Evolutionary conservation across 1,140 invertebrate genomes (phyloP), one percentile per base, ranked within the genome.

Genomic region (Venturia canescens): DNA sequence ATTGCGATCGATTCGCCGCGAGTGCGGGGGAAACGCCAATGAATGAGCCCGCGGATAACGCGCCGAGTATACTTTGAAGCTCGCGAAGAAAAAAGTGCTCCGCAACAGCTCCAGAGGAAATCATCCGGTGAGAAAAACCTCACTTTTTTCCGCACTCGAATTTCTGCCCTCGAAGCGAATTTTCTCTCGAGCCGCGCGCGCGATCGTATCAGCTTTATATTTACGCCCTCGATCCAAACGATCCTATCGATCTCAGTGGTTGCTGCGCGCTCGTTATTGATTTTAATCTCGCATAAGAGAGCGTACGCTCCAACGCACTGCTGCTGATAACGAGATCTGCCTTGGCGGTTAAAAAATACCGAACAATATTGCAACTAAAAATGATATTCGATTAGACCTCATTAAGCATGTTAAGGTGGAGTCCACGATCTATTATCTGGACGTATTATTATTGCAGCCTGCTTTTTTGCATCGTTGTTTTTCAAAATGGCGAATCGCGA

Each of bases 1-100:
- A 83, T 83, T 80, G 76, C 70, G 57, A 77, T 69, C 75, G 50
- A 77, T 77, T 77, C 34, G 23, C 29, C 38, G 18, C 0, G 27
- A n/a, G 60, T 31, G 66, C 18, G 16, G 9, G 6, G 60, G 3
- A 53, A n/a, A 21, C 57, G 75, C 31, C 75, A 44, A 77, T 66
- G 53, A 38, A 77, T 44, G 31, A 69, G 66, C 29, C 66, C 15
- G 15, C 15, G 15, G 63, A 66, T 66, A 66, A 7, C 5, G 11
- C 15, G 27, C n/a, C n/a, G 66, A 31, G 26, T 34, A 11, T 44
- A 3, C 2, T 44, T 44, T 9, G 13, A 44, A 6, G 38, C 7
- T 44, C 3, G 11, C 38, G 38, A 44, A 44, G 13, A 44, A 44
- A 44, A 31, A 31, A 5, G 16, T 16, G 29, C 3, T n/a, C n/a